phyloP scores from a whole-genome alignment of 2,888 invertebrate genomes.

The Drosophila niveifrons region DNA sequence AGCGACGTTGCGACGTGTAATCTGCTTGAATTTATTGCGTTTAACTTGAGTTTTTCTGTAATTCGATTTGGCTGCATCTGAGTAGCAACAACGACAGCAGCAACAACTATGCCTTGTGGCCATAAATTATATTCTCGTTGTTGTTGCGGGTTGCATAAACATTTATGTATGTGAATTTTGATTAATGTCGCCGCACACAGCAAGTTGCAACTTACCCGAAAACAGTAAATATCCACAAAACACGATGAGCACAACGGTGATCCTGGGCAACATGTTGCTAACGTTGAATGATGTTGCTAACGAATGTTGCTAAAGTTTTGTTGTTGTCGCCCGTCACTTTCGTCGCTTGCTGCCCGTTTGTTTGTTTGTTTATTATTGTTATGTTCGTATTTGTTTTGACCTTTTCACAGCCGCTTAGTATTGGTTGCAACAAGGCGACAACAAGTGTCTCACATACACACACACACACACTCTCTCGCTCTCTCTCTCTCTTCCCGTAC shows the following conservation, averaged over 20 bases:
- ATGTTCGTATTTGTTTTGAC: conserved; percentile 35
- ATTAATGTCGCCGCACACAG: conserved; percentile 46
- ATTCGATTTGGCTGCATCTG: conserved; percentile 63
- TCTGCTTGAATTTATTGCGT: conserved; percentile 77
- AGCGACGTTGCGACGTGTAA: conserved; percentile 51
- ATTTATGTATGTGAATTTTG: conserved; percentile 44
- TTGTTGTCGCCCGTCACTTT: conserved; percentile 22
- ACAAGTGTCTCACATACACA: conserved; percentile 17
- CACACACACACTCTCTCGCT: conserved; percentile 9
- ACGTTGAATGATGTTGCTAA: conserved; percentile 6
- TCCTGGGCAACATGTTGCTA: conserved; percentile 83
- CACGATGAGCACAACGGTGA: conserved; percentile 82
- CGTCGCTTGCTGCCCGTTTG: conserved; percentile 7
- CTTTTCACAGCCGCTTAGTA: conserved; percentile 29
- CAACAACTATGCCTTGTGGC: conserved; percentile 22
- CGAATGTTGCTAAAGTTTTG: conserved; percentile 24
- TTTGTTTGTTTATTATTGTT: conserved; percentile 21
- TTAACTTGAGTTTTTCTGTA: conserved; percentile 61
- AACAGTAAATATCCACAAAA: conserved; percentile 84
- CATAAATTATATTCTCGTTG: conserved; percentile 58
- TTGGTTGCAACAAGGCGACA: conserved; percentile 26
- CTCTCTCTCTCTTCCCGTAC: neutral
- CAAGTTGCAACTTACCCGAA: conserved; percentile 81
- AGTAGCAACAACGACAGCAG: conserved; percentile 17
- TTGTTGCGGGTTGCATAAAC: conserved; percentile 50